A percentile compares a stretch with the other conserved stretches of the same genome.
phyloP scores from a whole-genome alignment of 2,113 vertebrate species.

The Austrofundulus limnaeus region DNA sequence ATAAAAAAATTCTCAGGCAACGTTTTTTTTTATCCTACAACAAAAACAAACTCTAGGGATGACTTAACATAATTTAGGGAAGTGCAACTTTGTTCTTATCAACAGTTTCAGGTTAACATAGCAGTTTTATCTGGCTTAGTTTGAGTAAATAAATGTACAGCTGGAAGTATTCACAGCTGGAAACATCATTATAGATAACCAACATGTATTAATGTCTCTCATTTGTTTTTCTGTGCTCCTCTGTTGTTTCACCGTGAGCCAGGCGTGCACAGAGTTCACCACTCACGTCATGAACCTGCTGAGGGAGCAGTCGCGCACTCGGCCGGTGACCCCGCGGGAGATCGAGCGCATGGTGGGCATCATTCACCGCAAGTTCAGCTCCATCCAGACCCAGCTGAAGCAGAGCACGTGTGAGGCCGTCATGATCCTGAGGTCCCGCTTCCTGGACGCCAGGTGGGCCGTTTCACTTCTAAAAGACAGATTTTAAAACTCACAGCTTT shows the following conservation, averaged over 20 bases:
- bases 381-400: conserved; percentile 91
- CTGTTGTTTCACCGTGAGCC: not conserved
- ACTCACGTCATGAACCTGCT: conserved; percentile 93
- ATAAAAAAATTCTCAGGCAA: not conserved
- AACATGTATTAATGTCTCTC: not conserved
- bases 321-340: conserved; percentile 89
- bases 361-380: conserved; percentile 92
- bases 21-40: not conserved
- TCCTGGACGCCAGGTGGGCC: conserved; percentile 86
- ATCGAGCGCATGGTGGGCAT: conserved; percentile 93
- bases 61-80: too few relatives aligned
- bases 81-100: too few relatives aligned
- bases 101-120: too few relatives aligned
- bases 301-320: conserved; percentile 88
- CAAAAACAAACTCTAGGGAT: not conserved
- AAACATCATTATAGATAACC: not conserved
- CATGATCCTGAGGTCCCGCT: conserved; percentile 91
- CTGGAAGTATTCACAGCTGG: not conserved
- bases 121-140: too few relatives aligned
- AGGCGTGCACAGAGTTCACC: conserved; percentile 91
- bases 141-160: too few relatives aligned
- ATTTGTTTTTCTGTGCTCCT: conserved; percentile 11
- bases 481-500: too few relatives aligned
- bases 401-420: conserved; percentile 93
- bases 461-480: too few relatives aligned